Evolutionary conservation across 2,797 vertebrate genomes (phyloP), one percentile per base, ranked within the genome.

Genomic region (Chloroceryle amazona): DNA sequence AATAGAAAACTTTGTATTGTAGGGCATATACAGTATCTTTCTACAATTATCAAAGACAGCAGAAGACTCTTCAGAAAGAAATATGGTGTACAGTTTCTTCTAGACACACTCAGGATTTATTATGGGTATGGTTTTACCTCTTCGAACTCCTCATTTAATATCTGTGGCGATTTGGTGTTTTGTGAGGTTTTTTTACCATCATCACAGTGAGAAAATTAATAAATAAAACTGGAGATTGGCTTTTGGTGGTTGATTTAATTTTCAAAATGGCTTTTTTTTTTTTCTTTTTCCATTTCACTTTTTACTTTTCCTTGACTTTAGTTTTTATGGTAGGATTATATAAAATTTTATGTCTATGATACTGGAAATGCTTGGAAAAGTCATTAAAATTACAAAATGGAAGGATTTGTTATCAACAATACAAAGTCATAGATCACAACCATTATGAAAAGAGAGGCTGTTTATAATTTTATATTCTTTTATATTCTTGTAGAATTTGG

Each of bases 11-110:
- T 94, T 96, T 93, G 13, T 90, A 2, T 98, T 98, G 61, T 96
- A 99, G 99, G 99, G 95, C 99, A 99, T 70, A 99, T 99, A 98
- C 99, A 99, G 60, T 99, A 99, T 97, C 98, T 99, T 98, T 99
- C 99, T 74, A 99, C 99, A 8, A 98, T 99, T 96, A 99, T 99
- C 97, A 99, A 99, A 98, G 99, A 99, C 91, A 99, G 99, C 98
- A 98, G 99, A 97, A 99, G 99, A 97, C 98, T 99, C 94, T 99
- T 99, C 97, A 98, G 99, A 94, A 99, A 99, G 96, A 99, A 99
- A 96, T 99, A 99, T 1, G 99, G 99, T 26, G 99, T 99, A 29
- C 99, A 99, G 91, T 99, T 99, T 98, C 98, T 99, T 84, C 96
- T 99, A 72, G 99, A 99, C 97, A 99, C 98, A 6, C 96, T 99